phyloP scores from a whole-genome alignment of 2,888 invertebrate species.

The Nemotelus nigrinus region DNA sequence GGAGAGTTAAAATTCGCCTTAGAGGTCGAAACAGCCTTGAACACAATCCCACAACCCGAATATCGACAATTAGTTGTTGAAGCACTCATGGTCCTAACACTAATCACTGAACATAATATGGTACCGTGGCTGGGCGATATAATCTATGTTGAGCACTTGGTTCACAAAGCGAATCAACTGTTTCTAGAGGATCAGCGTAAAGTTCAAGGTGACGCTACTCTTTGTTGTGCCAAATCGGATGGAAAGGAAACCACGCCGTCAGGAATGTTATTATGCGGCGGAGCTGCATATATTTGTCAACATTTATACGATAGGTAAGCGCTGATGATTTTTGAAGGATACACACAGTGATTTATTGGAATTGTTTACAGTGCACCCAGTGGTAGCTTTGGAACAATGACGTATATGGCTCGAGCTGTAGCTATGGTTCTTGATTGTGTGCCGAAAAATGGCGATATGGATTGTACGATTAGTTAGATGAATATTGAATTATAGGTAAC shows the following conservation, averaged over 20 bases:
- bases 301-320: slow-evolving; percentile 85
- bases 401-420: slow-evolving; percentile 89
- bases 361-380: slow-evolving; percentile 84
- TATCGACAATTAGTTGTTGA: slow-evolving; percentile 97
- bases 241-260: slow-evolving; percentile 70
- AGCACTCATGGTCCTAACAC: slow-evolving; percentile 93
- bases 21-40: slow-evolving; percentile 95
- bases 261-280: slow-evolving; percentile 83
- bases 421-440: slow-evolving; percentile 78
- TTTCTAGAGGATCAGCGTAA: slow-evolving; percentile 96
- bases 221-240: slow-evolving; percentile 88
- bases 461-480: slow-evolving; percentile 77
- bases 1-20: slow-evolving; percentile 98
- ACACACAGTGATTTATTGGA: not conserved
- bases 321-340: not conserved
- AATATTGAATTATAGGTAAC: not conserved
- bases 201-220: slow-evolving; percentile 89
- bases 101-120: slow-evolving; percentile 88
- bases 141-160: slow-evolving; percentile 89
- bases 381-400: slow-evolving; percentile 97
- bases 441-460: slow-evolving; percentile 80
- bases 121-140: slow-evolving; percentile 79
- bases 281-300: slow-evolving; percentile 94
- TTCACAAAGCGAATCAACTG: slow-evolving; percentile 92
- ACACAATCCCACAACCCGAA: slow-evolving; percentile 97